Conservation (phyloP, 2,113 vertebrate genomes). For the Nibea albiflora region DNA sequence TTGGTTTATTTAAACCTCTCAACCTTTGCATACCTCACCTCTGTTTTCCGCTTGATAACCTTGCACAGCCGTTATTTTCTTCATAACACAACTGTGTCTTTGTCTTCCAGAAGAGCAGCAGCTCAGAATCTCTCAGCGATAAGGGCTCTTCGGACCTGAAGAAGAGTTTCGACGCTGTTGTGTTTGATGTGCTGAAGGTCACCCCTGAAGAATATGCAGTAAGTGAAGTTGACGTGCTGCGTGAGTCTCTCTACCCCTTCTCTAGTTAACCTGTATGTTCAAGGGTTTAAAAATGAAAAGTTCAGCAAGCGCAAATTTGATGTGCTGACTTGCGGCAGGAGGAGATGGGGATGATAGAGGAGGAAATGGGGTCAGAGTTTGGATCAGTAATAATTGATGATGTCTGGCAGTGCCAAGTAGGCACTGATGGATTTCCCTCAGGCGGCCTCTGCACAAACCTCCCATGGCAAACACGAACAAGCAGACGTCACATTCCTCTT, state of each 20-base stretch:
- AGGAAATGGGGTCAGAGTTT: conserved; percentile 62
- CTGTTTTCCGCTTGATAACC: not conserved
- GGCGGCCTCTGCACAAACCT: not conserved
- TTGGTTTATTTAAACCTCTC: not conserved
- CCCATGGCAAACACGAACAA: not conserved
- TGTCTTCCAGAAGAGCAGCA: conserved; percentile 91
- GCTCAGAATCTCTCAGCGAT: conserved; percentile 97
- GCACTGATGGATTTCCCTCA: conserved; percentile 26
- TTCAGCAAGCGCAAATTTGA: conserved; percentile 25
- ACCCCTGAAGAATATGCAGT: conserved; percentile 99
- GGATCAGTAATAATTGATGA: conserved; percentile 76
- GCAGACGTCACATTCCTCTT: not conserved
- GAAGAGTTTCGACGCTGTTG: conserved; percentile 99
- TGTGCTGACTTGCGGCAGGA: conserved; percentile 36
- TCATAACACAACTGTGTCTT: conserved; percentile 9
- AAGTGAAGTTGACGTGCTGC: conserved; percentile 70
- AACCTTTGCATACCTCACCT: not conserved
- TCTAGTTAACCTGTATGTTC: not conserved
- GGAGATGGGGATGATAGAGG: conserved; percentile 17
- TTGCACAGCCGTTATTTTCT: not conserved
- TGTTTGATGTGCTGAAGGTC: conserved; percentile 97
- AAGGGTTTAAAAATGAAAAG: conserved; percentile 10
- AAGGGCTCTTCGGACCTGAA: conserved; percentile 93
- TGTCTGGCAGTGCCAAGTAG: conserved; percentile 39
- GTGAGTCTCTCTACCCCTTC: not conserved